A percentile compares a stretch with the other conserved stretches of the same genome.
Evolutionary conservation across 2,888 invertebrate species (phyloP).

Genomic region (Drosophila conformis): DNA sequence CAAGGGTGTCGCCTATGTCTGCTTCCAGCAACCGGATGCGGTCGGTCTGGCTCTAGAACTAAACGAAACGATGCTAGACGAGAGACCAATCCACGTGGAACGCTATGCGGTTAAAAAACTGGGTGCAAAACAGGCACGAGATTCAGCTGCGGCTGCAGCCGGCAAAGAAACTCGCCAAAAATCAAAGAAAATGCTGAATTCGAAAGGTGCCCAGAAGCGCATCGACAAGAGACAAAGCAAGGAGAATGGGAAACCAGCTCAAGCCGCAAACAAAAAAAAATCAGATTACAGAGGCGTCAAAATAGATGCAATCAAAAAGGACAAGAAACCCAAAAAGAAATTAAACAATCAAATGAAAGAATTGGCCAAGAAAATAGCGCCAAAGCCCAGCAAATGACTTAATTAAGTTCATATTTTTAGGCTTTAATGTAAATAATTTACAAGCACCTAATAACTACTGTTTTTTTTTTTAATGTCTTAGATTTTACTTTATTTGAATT

Average conservation of each 20-base stretch:
- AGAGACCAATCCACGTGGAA: constrained; percentile 83
- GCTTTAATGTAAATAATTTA: constrained; percentile 45
- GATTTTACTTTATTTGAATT: not conserved
- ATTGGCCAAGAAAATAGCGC: constrained; percentile 84
- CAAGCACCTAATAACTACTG: not conserved
- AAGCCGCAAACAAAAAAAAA: constrained; percentile 68
- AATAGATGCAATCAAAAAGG: constrained; percentile 73
- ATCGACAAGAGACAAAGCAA: constrained; percentile 56
- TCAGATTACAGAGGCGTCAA: constrained; percentile 82
- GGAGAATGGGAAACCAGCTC: constrained; percentile 23
- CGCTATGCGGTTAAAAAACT: constrained; percentile 78
- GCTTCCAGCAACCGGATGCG: constrained; percentile 82
- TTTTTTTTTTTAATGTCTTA: constrained; percentile 4
- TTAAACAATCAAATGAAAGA: constrained; percentile 68
- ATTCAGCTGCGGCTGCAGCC: constrained; percentile 54
- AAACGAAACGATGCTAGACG: constrained; percentile 83
- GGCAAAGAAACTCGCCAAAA: constrained; percentile 36
- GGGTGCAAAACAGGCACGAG: constrained; percentile 74
- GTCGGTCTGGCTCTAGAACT: constrained; percentile 83
- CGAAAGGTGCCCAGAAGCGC: constrained; percentile 58
- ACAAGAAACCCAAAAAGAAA: constrained; percentile 76
- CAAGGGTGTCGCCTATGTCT: constrained; percentile 83
- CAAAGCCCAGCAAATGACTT: constrained; percentile 57
- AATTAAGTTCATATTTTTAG: constrained; percentile 8
- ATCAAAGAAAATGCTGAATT: constrained; percentile 56